A percentile compares a stretch with the other conserved stretches of the same genome.
Conservation (phyloP, 2,113 vertebrate genomes). For the Helogale parvula region DNA sequence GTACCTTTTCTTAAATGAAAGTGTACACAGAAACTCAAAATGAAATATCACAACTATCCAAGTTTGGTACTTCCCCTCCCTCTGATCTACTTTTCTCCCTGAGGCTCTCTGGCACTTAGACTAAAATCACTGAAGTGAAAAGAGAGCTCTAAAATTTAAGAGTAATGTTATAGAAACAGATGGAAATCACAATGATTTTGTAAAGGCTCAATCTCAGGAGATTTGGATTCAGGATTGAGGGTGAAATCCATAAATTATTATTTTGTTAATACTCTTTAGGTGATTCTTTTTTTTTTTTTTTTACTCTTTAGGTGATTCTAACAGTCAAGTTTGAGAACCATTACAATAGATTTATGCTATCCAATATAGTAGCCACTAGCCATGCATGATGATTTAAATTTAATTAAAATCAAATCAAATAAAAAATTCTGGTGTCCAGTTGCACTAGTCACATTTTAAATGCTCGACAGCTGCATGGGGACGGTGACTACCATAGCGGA, state of each 20-base stretch:
- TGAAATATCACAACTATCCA: not conserved
- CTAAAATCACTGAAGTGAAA: not conserved
- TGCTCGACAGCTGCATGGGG: not conserved
- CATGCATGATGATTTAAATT: not conserved
- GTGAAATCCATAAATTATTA: not conserved
- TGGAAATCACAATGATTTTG: not conserved
- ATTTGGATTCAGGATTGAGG: not conserved
- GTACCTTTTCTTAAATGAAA: not conserved
- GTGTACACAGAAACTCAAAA: slow-evolving; percentile 3
- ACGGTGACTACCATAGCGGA: not conserved
- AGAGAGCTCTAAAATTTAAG: not conserved
- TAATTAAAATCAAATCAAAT: not conserved
- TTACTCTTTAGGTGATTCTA: not conserved
- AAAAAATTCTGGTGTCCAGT: not conserved
- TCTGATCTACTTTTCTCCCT: not conserved
- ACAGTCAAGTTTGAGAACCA: not conserved
- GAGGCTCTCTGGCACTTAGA: not conserved
- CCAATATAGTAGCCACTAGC: not conserved
- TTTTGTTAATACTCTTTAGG: not conserved
- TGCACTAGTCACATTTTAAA: not conserved
- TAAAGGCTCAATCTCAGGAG: not conserved
- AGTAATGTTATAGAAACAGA: not conserved
- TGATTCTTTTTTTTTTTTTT: not conserved
- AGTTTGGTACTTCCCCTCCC: not conserved
- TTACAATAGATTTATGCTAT: not conserved